Base-by-base conservation (phyloP, 2,113 vertebrate genomes). In the Oncorhynchus nerka region DNA sequence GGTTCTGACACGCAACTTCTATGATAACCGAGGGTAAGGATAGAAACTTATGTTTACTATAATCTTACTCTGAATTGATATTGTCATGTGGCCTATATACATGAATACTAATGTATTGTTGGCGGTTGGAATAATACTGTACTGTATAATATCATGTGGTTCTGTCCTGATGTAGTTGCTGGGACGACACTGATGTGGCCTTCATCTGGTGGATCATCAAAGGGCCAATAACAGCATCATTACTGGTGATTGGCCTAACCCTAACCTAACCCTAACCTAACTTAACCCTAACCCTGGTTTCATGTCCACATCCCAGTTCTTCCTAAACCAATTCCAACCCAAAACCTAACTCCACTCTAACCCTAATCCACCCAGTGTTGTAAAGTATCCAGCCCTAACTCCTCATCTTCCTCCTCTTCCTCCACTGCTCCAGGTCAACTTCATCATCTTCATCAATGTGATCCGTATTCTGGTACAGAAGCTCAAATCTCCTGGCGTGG, bases 391-490 rank as follows among this genome's bases (percentile, higher is more conserved):
- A 32, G 65, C 28, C 65, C 30, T 48, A 48, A 45, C n/a, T 19
- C 65, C 3, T 66, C 28, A 9, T 45, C 39, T 45, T 19, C 65
- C 5, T 65, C 28, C 39, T 45, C 39, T 45, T 45, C 39, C 39
- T 74, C 0, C 30, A 68, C 39, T 22, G 81, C 24, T 73, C 55
- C 68, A 98, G 97, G 94, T 98, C 79, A 98, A 98, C 87, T 98
- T 97, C 75, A 90, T 96, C 75, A 96, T 98, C 84, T 98, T 98
- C 77, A 92, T 98, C 19, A 97, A 96, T 22, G 96, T 98, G 84
- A 97, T 97, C 67, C 93, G 97, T 68, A 97, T 98, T 75, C 94
- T 98, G 28, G 95, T 98, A 26, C 96, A 98, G 92, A 98, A 98
- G 82, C 94, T 98, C 51, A 94, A 94, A 76, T 97, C 95, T 26